These are phyloP conservation scores for Prunella fulvescens DNA, from an alignment of 2,113 vertebrate genomes.

Conservation along the genomic window DNA sequence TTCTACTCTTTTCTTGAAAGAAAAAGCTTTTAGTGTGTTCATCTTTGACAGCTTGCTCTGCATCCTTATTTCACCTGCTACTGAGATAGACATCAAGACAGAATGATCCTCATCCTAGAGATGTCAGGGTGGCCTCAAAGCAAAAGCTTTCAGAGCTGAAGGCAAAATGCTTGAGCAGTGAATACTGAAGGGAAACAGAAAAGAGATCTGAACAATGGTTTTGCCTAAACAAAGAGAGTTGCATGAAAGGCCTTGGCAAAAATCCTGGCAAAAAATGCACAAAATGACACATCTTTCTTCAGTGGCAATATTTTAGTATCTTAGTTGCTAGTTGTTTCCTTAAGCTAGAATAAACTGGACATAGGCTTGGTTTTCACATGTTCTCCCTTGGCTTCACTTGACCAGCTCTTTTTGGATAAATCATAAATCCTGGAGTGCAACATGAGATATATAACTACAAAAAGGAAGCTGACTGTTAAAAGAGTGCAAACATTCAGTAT, in stretches of 20 bases:
- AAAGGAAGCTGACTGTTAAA: neutral
- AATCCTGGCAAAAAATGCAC: neutral
- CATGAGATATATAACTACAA: neutral
- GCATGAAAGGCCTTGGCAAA: neutral
- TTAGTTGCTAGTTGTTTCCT: neutral
- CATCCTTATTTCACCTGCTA: neutral
- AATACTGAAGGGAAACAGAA: neutral
- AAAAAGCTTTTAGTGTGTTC: neutral
- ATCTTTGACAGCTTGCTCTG: neutral
- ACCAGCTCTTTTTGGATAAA: neutral
- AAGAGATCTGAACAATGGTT: neutral
- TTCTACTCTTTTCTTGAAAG: neutral
- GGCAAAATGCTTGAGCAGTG: neutral
- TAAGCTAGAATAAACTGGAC: neutral
- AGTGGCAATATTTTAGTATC: neutral
- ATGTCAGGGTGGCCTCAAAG: neutral
- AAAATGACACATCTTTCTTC: neutral
- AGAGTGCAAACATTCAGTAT: neutral
- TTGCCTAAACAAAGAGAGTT: neutral
- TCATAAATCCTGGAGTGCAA: neutral
- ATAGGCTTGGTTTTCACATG: neutral
- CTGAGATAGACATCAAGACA: neutral
- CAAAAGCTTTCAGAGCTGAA: neutral
- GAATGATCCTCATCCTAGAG: neutral
- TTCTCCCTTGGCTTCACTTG: neutral